phyloP scores from a whole-genome alignment of 2,888 invertebrate species.

The Spisula subtruncata region DNA sequence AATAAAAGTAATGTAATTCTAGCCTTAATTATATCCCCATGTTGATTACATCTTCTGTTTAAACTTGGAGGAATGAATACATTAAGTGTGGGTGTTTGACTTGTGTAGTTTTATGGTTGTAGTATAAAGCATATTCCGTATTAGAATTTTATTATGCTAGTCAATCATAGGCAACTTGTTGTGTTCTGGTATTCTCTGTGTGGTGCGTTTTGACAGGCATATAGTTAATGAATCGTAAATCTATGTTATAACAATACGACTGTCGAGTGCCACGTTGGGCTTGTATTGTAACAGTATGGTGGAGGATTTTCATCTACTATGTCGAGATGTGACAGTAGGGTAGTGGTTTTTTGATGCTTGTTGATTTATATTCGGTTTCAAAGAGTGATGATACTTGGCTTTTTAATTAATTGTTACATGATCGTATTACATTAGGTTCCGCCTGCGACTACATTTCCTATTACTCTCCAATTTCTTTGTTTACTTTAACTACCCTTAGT shows the following conservation, averaged over 20 bases:
- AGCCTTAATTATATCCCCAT: constrained; percentile 13
- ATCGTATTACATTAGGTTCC: too few species aligned
- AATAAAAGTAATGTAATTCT: neutral
- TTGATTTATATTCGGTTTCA: neutral
- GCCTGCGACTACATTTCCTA: too few species aligned
- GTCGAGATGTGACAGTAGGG: neutral
- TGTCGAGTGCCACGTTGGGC: neutral
- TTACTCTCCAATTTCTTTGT: neutral
- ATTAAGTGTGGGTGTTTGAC: constrained; percentile 8
- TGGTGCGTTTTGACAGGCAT: constrained; percentile 9
- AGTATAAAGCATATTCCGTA: neutral
- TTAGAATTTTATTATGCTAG: constrained; percentile 17
- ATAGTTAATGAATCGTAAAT: constrained; percentile 20
- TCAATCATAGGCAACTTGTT: constrained; percentile 20
- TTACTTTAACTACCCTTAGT: neutral
- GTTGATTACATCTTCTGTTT: neutral
- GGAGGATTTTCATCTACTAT: neutral
- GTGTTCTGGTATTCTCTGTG: constrained; percentile 8
- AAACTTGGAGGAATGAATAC: neutral
- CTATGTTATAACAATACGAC: neutral
- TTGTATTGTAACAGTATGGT: neutral
- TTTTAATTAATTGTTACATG: too few species aligned
- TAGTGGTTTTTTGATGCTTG: neutral
- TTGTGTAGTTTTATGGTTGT: neutral
- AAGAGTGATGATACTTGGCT: neutral